A percentile compares a stretch with the other conserved stretches of the same genome.
These are phyloP conservation scores for Hylaeus volcanicus DNA, from an alignment of 1,140 invertebrate species.

Conservation along the genomic window DNA sequence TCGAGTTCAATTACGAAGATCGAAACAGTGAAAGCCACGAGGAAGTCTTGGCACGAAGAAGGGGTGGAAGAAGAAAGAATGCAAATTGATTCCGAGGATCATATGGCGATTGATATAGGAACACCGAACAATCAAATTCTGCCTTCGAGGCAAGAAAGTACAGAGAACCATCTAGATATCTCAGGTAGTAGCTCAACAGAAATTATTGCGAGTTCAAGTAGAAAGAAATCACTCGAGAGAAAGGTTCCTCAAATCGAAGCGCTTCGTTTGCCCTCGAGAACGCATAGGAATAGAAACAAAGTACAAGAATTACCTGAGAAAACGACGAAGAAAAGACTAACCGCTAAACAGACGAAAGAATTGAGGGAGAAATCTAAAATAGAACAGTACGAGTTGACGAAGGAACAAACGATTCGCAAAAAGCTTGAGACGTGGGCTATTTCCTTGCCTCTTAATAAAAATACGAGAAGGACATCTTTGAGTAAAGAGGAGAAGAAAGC, in stretches of 20 bases:
- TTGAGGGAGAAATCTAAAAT: slow-evolving; percentile 32
- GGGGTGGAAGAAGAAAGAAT: not conserved
- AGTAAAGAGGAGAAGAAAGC: slow-evolving; percentile 57
- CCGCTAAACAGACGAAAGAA: slow-evolving; percentile 43
- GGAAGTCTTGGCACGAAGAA: not conserved
- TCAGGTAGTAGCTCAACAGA: too few species aligned
- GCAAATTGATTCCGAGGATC: not conserved
- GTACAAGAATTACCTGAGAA: not conserved
- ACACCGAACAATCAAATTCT: too few species aligned
- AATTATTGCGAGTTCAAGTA: not conserved
- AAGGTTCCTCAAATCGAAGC: slow-evolving; percentile 49
- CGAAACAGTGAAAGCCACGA: not conserved
- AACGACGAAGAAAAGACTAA: not conserved
- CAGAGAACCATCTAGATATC: not conserved
- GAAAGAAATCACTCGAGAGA: not conserved
- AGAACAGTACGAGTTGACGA: slow-evolving; percentile 24
- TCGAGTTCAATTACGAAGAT: too few species aligned
- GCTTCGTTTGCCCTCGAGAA: slow-evolving; percentile 20
- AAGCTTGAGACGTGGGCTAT: slow-evolving; percentile 23
- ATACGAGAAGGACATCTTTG: slow-evolving; percentile 18
- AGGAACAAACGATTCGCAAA: slow-evolving; percentile 41
- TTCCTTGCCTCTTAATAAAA: not conserved
- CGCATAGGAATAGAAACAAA: slow-evolving; percentile 12
- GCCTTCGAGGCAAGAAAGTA: too few species aligned
- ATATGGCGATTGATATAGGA: too few species aligned